Conservation (phyloP, 2,888 invertebrate genomes). For the Drosophila cognata region DNA sequence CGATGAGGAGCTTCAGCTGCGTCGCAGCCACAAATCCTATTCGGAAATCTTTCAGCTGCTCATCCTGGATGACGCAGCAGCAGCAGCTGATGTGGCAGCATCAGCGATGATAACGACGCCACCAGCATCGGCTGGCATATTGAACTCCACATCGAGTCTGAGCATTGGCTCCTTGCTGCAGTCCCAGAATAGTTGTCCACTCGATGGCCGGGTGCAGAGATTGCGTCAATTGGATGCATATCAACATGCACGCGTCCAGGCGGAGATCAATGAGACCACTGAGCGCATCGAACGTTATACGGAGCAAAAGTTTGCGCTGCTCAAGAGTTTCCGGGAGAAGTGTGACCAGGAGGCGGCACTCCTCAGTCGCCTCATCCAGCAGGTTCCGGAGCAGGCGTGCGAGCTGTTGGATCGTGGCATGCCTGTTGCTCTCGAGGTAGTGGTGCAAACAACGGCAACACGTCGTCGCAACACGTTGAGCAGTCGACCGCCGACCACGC, state of each 20-base stretch:
- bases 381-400: slow-evolving; percentile 77
- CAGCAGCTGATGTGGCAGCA: neutral
- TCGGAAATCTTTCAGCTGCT: slow-evolving; percentile 91
- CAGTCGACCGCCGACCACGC: slow-evolving; percentile 78
- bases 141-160: slow-evolving; percentile 42
- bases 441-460: slow-evolving; percentile 40
- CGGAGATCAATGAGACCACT: slow-evolving; percentile 90
- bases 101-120: slow-evolving; percentile 61
- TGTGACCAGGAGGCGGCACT: slow-evolving; percentile 90
- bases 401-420: slow-evolving; percentile 72
- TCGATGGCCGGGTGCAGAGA: slow-evolving; percentile 67
- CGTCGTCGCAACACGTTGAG: slow-evolving; percentile 79
- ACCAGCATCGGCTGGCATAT: slow-evolving; percentile 59
- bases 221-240: slow-evolving; percentile 86
- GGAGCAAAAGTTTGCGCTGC: slow-evolving; percentile 90
- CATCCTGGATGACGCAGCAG: slow-evolving; percentile 83
- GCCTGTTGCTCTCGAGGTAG: slow-evolving; percentile 73
- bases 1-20: slow-evolving; percentile 87
- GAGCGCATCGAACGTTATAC: slow-evolving; percentile 91
- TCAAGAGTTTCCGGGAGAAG: slow-evolving; percentile 90
- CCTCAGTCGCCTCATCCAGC: slow-evolving; percentile 86
- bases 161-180: slow-evolving; percentile 56
- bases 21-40: slow-evolving; percentile 88
- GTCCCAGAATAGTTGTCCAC: slow-evolving; percentile 8
- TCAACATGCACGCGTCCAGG: slow-evolving; percentile 89